phyloP scores from a whole-genome alignment of 2,888 invertebrate genomes.

The Eilema caniola region DNA sequence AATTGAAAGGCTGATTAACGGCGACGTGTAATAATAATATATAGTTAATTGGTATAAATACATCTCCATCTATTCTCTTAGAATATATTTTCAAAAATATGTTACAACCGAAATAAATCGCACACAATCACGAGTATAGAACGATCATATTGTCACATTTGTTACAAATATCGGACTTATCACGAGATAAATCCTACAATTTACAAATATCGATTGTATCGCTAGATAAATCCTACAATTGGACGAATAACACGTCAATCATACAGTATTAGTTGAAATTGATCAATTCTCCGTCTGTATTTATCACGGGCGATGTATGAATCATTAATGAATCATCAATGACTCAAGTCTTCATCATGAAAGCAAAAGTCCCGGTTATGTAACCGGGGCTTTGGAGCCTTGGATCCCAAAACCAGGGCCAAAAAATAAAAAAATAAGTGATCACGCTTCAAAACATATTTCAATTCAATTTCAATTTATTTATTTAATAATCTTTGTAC shows the following conservation, averaged over 20 bases:
- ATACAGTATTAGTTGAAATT: neutral
- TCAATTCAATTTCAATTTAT: too few relatives aligned
- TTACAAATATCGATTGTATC: neutral
- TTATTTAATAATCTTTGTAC: too few relatives aligned
- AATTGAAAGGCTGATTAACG: too few relatives aligned
- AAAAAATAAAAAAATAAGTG: too few relatives aligned
- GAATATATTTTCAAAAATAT: neutral
- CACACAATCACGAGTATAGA: neutral
- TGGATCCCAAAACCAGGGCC: too few relatives aligned
- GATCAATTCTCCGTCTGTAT: neutral
- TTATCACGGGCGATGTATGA: neutral
- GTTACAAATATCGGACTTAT: neutral
- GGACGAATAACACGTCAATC: conserved; percentile 13
- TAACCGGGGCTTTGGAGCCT: too few relatives aligned
- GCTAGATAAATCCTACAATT: conserved; percentile 10
- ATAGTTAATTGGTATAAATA: too few relatives aligned
- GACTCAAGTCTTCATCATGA: too few relatives aligned
- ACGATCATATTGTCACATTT: conserved; percentile 10
- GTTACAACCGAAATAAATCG: neutral
- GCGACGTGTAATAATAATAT: too few relatives aligned
- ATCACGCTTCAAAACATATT: too few relatives aligned
- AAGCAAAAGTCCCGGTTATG: too few relatives aligned
- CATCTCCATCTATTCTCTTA: neutral
- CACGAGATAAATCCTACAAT: conserved; percentile 3
- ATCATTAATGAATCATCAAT: neutral